Conservation (phyloP, 1,140 invertebrate genomes). For the Drosophila malerkotliana region DNA sequence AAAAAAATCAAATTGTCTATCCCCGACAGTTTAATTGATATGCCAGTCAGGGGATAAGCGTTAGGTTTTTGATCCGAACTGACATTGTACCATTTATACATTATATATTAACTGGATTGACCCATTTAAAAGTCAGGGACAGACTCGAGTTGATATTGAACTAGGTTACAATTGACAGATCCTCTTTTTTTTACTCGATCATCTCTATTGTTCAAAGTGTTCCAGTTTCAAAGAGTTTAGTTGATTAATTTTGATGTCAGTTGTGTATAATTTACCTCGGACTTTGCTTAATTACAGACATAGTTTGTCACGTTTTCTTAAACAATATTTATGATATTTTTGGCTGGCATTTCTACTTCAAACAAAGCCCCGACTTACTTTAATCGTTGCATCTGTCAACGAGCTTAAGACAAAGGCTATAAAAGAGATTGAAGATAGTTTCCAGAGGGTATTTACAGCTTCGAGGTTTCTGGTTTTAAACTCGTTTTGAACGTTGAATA, state of each 20-base stretch:
- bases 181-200: conserved; percentile 12
- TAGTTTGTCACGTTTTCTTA: neutral
- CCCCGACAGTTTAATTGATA: conserved; percentile 13
- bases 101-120: conserved; percentile 24
- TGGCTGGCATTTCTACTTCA: neutral
- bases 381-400: neutral
- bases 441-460: conserved; percentile 6
- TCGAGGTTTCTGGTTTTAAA: neutral
- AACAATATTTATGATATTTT: neutral
- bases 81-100: conserved; percentile 18
- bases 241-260: conserved; percentile 7
- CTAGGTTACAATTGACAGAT: neutral
- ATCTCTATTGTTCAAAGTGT: neutral
- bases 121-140: conserved; percentile 38
- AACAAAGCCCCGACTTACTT: neutral
- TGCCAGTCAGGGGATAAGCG: conserved; percentile 20
- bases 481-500: neutral
- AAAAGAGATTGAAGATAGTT: neutral
- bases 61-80: conserved; percentile 34
- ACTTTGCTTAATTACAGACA: neutral
- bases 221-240: conserved; percentile 26
- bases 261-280: neutral
- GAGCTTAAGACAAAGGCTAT: neutral
- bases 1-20: neutral
- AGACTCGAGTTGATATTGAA: conserved; percentile 9